Conservation (phyloP, 1,140 invertebrate species). For the Grapholita molesta region DNA sequence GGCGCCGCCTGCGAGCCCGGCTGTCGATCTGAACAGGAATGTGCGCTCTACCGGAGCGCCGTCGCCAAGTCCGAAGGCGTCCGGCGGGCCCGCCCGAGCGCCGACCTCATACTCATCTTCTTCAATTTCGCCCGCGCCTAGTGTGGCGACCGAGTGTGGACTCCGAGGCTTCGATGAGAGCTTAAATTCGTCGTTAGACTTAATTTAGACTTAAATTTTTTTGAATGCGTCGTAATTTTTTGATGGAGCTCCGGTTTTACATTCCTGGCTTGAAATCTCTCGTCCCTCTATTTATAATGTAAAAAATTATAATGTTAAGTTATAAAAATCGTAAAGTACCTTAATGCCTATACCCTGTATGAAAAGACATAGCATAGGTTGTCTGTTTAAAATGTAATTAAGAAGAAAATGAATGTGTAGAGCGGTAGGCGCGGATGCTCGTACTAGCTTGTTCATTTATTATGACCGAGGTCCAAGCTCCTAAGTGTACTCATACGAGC, state of each 20-base stretch:
- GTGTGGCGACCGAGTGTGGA: not conserved
- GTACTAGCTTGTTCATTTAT: not conserved
- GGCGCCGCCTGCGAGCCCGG: not conserved
- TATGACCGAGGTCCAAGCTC: not conserved
- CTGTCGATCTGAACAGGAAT: slow-evolving; percentile 3
- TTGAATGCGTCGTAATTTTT: not conserved
- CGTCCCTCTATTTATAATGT: not conserved
- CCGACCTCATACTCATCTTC: slow-evolving; percentile 3
- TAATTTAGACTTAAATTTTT: not conserved
- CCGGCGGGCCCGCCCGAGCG: not conserved
- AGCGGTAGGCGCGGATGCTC: not conserved
- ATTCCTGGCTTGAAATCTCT: slow-evolving; percentile 1
- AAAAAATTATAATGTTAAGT: not conserved
- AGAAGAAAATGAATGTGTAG: not conserved
- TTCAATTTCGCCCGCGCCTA: not conserved
- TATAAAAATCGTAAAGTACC: slow-evolving; percentile 2
- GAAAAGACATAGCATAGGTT: slow-evolving; percentile 4
- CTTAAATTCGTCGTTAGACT: not conserved
- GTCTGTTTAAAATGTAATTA: not conserved
- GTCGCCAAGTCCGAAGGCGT: not conserved
- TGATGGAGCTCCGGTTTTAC: slow-evolving; percentile 2
- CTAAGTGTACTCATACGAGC: not conserved
- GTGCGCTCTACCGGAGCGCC: not conserved
- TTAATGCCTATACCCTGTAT: not conserved
- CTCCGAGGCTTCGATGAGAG: not conserved